Evolutionary conservation across 2,113 vertebrate species (phyloP).

Genomic region (Athene cunicularia): DNA sequence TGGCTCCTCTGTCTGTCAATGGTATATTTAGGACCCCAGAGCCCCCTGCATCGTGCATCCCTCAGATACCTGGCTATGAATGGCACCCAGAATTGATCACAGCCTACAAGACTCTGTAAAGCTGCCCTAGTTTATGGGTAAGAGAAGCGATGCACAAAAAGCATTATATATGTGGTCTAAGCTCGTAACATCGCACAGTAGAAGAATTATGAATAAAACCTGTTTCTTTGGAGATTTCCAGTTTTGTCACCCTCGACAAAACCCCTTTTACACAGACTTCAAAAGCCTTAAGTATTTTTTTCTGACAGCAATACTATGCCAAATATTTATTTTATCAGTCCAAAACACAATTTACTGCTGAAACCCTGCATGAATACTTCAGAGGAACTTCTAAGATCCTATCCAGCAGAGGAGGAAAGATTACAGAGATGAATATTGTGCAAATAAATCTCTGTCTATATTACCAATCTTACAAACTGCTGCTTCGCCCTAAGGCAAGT

Average conservation of each 20-base stretch:
- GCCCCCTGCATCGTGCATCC: accelerated
- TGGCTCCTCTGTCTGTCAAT: neutral
- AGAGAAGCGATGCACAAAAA: neutral
- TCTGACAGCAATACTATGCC: neutral
- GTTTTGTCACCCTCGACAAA: constrained; percentile 31
- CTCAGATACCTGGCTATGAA: neutral
- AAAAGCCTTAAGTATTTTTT: neutral
- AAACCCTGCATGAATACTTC: neutral
- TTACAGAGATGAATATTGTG: neutral
- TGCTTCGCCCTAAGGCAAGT: neutral
- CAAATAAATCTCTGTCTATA: constrained; percentile 30
- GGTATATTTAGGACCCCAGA: neutral
- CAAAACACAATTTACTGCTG: constrained; percentile 40
- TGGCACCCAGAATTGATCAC: neutral
- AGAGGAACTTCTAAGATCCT: constrained; percentile 11
- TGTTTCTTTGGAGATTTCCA: constrained; percentile 17
- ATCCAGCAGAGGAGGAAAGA: neutral
- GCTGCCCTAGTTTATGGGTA: neutral
- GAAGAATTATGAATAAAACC: constrained; percentile 39
- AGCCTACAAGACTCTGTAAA: neutral
- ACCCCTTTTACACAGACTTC: neutral
- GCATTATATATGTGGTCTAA: neutral
- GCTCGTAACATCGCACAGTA: neutral
- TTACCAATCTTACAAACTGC: neutral
- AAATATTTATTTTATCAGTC: constrained; percentile 45